A percentile compares a stretch with the other conserved stretches of the same genome.
Evolutionary conservation across 1,140 invertebrate genomes (phyloP).

Genomic region (Brachionus rubens): DNA sequence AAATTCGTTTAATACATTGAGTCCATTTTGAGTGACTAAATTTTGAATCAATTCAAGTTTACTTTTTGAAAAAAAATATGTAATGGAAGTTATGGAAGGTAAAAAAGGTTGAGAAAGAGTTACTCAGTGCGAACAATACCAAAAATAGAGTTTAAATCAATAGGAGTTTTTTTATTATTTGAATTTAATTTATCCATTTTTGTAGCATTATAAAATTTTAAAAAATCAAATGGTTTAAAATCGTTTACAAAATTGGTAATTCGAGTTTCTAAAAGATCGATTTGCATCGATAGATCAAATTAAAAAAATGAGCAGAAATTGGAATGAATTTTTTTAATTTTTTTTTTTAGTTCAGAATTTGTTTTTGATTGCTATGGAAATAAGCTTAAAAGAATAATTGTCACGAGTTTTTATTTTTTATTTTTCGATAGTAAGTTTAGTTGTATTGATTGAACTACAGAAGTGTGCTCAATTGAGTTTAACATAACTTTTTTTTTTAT

Average conservation of each 20-base stretch:
- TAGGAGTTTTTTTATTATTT: background rate
- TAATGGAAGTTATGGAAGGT: too few species aligned
- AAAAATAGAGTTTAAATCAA: constrained; percentile 14
- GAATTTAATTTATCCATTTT: constrained; percentile 10
- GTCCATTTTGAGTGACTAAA: background rate
- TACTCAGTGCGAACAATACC: constrained; percentile 26
- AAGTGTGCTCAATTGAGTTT: too few species aligned
- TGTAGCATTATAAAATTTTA: background rate
- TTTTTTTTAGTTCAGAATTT: too few species aligned
- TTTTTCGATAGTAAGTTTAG: too few species aligned
- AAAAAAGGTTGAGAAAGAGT: too few species aligned
- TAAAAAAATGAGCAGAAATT: background rate
- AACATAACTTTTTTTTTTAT: too few species aligned
- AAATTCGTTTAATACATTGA: constrained; percentile 52
- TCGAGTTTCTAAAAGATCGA: too few species aligned
- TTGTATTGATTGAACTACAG: too few species aligned
- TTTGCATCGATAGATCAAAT: too few species aligned
- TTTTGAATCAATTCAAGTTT: background rate
- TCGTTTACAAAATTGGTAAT: background rate
- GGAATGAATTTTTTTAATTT: background rate
- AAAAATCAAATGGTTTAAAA: background rate
- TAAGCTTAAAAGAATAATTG: too few species aligned
- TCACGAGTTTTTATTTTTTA: too few species aligned
- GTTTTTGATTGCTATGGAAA: too few species aligned
- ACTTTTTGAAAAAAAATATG: background rate